Percentiles rank a stretch among this genome's conserved stretches.
Evolutionary conservation across 2,797 vertebrate genomes (phyloP).

Genomic region (Sparidentex hasta): DNA sequence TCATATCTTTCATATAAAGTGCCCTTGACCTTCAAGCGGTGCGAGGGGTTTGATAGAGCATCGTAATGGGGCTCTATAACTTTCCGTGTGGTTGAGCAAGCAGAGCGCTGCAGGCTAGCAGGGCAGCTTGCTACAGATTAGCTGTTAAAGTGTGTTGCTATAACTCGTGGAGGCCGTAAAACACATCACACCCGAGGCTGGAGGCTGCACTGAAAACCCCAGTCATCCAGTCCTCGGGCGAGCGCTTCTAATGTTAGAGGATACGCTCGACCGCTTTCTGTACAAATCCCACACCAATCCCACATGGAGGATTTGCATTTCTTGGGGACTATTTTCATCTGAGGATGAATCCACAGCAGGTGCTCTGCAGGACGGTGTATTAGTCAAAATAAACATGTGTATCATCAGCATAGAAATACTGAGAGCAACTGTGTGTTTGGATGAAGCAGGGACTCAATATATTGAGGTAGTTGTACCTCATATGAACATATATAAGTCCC

Average conservation of each 20-base stretch:
- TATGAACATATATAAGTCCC: too few relatives aligned
- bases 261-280: not conserved
- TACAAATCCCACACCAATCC: not conserved
- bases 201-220: slow-evolving; percentile 8
- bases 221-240: not conserved
- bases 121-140: slow-evolving; percentile 58
- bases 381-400: not conserved
- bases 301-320: not conserved
- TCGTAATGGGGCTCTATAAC: slow-evolving; percentile 68
- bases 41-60: slow-evolving; percentile 59
- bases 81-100: slow-evolving; percentile 66
- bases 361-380: not conserved
- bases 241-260: not conserved
- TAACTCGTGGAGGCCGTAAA: slow-evolving; percentile 60
- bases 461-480: too few relatives aligned
- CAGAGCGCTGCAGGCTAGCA: slow-evolving; percentile 38
- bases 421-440: not conserved
- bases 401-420: not conserved
- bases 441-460: not conserved
- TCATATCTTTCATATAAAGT: slow-evolving; percentile 67
- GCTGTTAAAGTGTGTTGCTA: slow-evolving; percentile 66
- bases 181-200: slow-evolving; percentile 41
- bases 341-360: not conserved
- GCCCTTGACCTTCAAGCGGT: slow-evolving; percentile 71
- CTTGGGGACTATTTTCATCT: not conserved